Base-by-base conservation (phyloP, 2,797 vertebrate species). In the Cossypha polioptera region DNA sequence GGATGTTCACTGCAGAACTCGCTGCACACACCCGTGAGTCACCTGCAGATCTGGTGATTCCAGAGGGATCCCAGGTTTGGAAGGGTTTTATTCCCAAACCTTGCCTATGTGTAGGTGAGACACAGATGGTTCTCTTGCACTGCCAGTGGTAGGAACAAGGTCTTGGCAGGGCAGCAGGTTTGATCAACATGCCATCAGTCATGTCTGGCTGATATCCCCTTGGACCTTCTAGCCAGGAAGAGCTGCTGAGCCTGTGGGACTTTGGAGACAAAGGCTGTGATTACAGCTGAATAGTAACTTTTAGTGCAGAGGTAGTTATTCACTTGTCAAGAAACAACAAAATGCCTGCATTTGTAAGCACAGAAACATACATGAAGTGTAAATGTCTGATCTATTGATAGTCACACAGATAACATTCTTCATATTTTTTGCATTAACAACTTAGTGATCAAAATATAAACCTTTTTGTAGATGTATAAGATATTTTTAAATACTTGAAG, bases 81-180 rank as follows among this genome's bases (percentile, higher is more conserved):
- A 16, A 53, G 4, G 19, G 13, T 21, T 35, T 40, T 33, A 18
- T 10, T 54, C 16, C 43, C 59, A 76, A 33, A 13, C 9, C 48
- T 71, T 18, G 2, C n/a, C 51, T 9, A 3, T 0, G 1, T 5
- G 8, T 36, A 31, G 42, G 17, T 40, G n/a, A 53, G 38, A 51
- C 14, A 54, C 3, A 48, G 68, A 17, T 6, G 20, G 10, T 33
- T 31, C 20, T 68, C 50, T 26, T 55, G 29, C 36, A 22, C 2
- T 75, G 40, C 31, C 43, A 59, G 9, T 19, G 6, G 16, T 21
- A 67, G 75, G 31, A 72, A 3, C 9, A 55, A 47, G 19, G 31
- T 57, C 22, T 33, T 51, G 78, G 51, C 53, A n/a, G 24, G 20
- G 24, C 38, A 57, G 13, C 4, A 1, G 2, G 33, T 47, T 74